phyloP scores from a whole-genome alignment of 2,797 vertebrate species.

The Arrhamphus sclerolepis region DNA sequence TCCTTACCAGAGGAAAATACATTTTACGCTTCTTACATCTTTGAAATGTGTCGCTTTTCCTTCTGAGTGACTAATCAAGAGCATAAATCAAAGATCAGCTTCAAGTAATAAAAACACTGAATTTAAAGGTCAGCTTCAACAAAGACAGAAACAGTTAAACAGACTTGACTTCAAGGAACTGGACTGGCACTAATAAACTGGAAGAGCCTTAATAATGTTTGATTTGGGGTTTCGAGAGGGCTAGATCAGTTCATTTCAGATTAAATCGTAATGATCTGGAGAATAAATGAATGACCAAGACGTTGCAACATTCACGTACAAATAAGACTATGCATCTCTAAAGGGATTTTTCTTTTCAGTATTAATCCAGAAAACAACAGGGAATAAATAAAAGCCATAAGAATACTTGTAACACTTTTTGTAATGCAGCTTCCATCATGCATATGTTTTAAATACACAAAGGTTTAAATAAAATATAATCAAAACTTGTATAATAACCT shows the following conservation, averaged over 20 bases:
- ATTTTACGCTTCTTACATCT: too few species aligned
- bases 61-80: neutral
- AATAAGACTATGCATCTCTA: neutral
- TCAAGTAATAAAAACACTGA: rapidly evolving
- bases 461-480: neutral
- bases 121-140: neutral
- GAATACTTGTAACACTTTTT: too few species aligned
- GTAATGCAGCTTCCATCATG: too few species aligned
- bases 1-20: too few species aligned
- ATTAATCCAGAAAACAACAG: neutral
- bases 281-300: conserved; percentile 2
- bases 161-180: conserved; percentile 10
- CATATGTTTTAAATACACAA: too few species aligned
- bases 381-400: neutral
- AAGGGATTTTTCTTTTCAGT: neutral
- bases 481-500: neutral
- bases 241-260: conserved; percentile 34
- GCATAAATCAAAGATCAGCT: neutral
- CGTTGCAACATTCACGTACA: neutral
- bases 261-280: conserved; percentile 26
- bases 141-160: conserved; percentile 1
- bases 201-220: conserved; percentile 39
- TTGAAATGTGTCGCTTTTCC: too few species aligned
- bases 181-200: conserved; percentile 28
- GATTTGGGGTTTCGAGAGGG: conserved; percentile 38